These are phyloP conservation scores for Gopherus flavomarginatus DNA, from an alignment of 2,113 vertebrate genomes.

Conservation along the genomic window DNA sequence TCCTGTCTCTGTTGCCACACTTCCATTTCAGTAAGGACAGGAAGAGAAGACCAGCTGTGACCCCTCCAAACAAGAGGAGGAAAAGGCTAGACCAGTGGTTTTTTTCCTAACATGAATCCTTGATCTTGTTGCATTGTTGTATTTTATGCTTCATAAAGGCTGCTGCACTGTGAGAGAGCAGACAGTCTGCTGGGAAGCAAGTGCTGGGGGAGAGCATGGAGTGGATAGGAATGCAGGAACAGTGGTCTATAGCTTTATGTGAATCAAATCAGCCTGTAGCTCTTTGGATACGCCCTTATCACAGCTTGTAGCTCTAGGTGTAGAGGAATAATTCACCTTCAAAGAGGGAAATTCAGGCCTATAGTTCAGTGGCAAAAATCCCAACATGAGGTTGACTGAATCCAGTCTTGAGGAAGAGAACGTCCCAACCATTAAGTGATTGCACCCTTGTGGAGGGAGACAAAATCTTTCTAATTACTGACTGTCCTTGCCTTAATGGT, in stretches of 20 bases:
- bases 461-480: rapidly evolving
- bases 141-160: neutral
- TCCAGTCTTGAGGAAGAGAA: neutral
- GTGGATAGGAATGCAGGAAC: neutral
- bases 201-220: neutral
- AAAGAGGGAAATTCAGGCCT: neutral
- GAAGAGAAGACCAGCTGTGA: neutral
- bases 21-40: neutral
- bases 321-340: neutral
- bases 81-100: neutral
- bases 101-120: neutral
- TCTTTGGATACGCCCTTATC: neutral
- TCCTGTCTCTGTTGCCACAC: neutral
- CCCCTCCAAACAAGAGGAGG: neutral
- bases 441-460: neutral
- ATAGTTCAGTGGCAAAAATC: neutral
- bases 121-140: neutral
- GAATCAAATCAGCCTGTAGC: neutral
- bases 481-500: neutral
- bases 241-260: neutral
- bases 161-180: neutral
- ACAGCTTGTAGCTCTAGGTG: neutral
- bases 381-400: neutral
- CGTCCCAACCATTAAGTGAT: neutral
- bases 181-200: neutral